These are phyloP conservation scores for Malurus cyaneus DNA, from an alignment of 2,113 vertebrate species.

Conservation along the genomic window DNA sequence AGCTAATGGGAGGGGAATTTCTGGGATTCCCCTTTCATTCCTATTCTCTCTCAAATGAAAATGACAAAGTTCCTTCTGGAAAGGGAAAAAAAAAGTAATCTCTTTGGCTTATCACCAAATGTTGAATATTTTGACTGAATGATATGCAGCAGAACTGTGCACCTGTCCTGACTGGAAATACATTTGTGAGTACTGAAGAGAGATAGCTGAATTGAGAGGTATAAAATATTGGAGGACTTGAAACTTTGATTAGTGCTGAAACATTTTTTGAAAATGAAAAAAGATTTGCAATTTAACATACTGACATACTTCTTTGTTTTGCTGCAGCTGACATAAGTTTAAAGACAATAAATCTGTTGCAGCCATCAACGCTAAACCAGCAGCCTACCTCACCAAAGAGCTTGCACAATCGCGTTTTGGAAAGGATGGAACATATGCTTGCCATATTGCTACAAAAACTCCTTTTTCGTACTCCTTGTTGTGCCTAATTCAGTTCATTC, in stretches of 20 bases:
- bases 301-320: conserved; percentile 42
- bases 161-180: background rate
- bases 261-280: background rate
- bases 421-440: background rate
- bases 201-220: background rate
- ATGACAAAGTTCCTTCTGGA: background rate
- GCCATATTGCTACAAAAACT: background rate
- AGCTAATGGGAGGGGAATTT: conserved; percentile 36
- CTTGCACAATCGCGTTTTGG: conserved; percentile 24
- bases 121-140: background rate
- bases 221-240: background rate
- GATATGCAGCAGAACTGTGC: background rate
- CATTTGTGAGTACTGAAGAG: background rate
- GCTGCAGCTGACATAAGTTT: conserved; percentile 40
- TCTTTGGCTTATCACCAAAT: background rate
- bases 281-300: conserved; percentile 35
- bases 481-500: background rate
- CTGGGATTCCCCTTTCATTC: conserved; percentile 38
- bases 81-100: background rate
- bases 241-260: background rate
- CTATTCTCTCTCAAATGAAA: background rate
- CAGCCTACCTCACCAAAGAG: conserved; percentile 2
- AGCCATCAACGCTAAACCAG: conserved; percentile 24
- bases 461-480: background rate
- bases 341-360: conserved; percentile 34